phyloP scores from a whole-genome alignment of 2,888 invertebrate genomes.

The Pantelozetes paolii region DNA sequence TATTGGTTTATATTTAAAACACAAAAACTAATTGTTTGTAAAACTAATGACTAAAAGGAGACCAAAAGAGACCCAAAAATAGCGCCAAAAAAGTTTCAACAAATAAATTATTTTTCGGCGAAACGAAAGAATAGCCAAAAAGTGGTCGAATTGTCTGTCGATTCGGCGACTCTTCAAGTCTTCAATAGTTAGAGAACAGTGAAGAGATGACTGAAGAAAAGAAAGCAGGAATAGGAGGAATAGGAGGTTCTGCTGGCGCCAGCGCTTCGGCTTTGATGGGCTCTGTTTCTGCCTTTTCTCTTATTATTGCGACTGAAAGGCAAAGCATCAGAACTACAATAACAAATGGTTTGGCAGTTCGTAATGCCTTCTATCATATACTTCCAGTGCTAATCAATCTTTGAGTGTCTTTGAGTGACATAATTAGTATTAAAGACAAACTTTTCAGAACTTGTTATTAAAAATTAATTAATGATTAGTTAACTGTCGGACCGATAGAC shows the following conservation, averaged over 20 bases:
- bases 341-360: conserved; percentile 37
- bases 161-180: conserved; percentile 28
- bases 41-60: conserved; percentile 16
- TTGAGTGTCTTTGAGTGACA: conserved; percentile 17
- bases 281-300: conserved; percentile 32
- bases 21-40: not conserved
- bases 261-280: conserved; percentile 38
- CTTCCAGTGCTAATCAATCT: conserved; percentile 28
- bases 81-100: not conserved
- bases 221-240: conserved; percentile 29
- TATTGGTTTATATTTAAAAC: not conserved
- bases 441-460: conserved; percentile 20
- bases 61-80: not conserved
- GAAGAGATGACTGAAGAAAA: conserved; percentile 32
- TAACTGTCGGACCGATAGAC: not conserved
- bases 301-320: conserved; percentile 28
- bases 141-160: conserved; percentile 4
- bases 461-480: not conserved
- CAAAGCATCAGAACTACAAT: conserved; percentile 31
- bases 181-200: conserved; percentile 9
- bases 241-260: conserved; percentile 37
- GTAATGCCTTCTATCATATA: conserved; percentile 37
- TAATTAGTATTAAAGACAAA: conserved; percentile 37
- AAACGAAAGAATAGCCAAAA: not conserved
- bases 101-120: not conserved